Conservation (phyloP, 1,140 invertebrate species). For the Panagrolaimus sp. region DNA sequence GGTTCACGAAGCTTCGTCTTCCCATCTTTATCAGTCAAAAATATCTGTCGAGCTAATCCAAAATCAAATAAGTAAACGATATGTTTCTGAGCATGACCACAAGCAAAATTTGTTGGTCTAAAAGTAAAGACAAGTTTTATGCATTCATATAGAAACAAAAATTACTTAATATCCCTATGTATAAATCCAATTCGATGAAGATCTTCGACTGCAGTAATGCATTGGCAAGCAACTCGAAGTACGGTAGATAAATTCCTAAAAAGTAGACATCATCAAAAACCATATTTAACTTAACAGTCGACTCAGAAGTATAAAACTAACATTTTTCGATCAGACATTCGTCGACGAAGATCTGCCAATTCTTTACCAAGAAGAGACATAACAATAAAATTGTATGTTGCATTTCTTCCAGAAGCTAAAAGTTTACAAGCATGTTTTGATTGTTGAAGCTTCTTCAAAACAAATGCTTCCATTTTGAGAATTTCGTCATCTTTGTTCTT, state of each 20-base stretch:
- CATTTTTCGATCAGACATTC: conserved; percentile 41
- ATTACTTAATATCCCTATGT: conserved; percentile 28
- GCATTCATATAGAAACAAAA: background rate
- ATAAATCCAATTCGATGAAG: conserved; percentile 47
- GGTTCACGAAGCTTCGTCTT: conserved; percentile 41
- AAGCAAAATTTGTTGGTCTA: conserved; percentile 52
- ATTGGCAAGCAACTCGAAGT: conserved; percentile 33
- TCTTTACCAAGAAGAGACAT: conserved; percentile 50
- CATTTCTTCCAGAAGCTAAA: conserved; percentile 38
- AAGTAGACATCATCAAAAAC: too few relatives aligned
- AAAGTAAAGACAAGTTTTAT: conserved; percentile 27
- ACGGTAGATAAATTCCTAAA: conserved; percentile 12
- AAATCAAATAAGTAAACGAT: conserved; percentile 51
- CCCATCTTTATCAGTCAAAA: conserved; percentile 28
- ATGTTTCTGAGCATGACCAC: conserved; percentile 30
- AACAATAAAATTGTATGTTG: conserved; percentile 31
- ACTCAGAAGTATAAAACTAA: too few relatives aligned
- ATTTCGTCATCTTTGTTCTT: conserved; percentile 46
- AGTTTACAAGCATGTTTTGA: conserved; percentile 45
- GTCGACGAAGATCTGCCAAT: conserved; percentile 43
- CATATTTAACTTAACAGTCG: too few relatives aligned
- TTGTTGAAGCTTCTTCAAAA: conserved; percentile 46
- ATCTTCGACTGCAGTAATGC: conserved; percentile 33
- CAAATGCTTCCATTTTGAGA: conserved; percentile 52
- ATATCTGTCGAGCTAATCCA: conserved; percentile 49